Base-by-base conservation (phyloP, 2,113 vertebrate species). In the Lasiurus cinereus region DNA sequence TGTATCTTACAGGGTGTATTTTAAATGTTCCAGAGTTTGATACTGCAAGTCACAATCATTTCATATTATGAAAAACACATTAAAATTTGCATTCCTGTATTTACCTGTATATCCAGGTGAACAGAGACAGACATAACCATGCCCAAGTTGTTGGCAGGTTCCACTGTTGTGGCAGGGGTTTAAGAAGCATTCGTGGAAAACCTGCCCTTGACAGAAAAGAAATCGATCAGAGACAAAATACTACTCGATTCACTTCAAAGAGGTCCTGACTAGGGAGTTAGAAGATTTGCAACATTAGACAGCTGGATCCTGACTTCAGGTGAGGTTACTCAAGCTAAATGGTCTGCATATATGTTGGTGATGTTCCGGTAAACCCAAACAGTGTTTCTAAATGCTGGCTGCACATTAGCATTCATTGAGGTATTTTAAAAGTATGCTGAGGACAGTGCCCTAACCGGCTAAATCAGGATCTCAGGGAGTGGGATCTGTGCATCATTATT, bases 171-270 rank as follows among this genome's bases (percentile, higher is more conserved):
- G 99, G 97, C 99, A 99, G 0, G 99, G 99, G 93, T 99, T 99
- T 97, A 99, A 97, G 97, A 99, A 99, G 95, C 99, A 99, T 96
- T 99, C 99, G 3, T 99, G 99, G 97, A 99, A 99, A 97, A 99
- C 99, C 99, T 99, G 97, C 29, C 77, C 21, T 13, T 59, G 67
- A 39, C 39, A 97, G 90, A 92, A 96, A 96, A 72, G 3, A 96
- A 27, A 91, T 29, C 5, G 0, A 27, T 95, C 52, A 97, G 93
- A 94, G 93, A 79, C 24, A 85, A 46, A 84, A 18, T 11, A 64
- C n/a, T n/a, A 46, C n/a, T 87, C 11, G 19, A 24, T 33, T 88
- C n/a, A 80, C 52, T 76, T 90, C 70, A 62, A 82, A 93, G 21
- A 31, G n/a, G 31, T 73, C 54, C 54, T 73, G 22, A 64, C 8